These are phyloP conservation scores for Blera fallax DNA, from an alignment of 2,888 invertebrate genomes.

Conservation along the genomic window DNA sequence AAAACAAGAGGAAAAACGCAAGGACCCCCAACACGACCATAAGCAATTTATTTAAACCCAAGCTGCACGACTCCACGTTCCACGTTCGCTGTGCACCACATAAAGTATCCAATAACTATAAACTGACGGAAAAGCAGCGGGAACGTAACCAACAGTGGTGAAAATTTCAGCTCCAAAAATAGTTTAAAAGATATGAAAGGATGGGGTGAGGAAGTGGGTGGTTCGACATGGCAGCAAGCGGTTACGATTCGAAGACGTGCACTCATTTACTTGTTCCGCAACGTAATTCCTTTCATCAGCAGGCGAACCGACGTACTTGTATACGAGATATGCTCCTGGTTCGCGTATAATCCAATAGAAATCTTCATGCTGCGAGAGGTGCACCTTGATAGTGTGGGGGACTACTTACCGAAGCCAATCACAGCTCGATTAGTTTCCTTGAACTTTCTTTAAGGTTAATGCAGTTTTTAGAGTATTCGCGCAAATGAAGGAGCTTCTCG, in stretches of 20 bases:
- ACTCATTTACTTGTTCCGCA: constrained; percentile 15
- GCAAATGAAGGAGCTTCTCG: not conserved
- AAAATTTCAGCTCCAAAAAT: constrained; percentile 23
- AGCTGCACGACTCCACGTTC: not conserved
- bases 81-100: not conserved
- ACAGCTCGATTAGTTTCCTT: constrained; percentile 35
- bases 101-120: constrained; percentile 50
- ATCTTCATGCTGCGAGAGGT: constrained; percentile 8
- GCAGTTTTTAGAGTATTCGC: not conserved
- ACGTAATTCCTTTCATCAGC: constrained; percentile 8
- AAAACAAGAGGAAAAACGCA: not conserved
- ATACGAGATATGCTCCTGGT: constrained; percentile 1
- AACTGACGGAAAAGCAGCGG: constrained; percentile 19
- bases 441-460: constrained; percentile 22
- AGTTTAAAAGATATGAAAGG: not conserved
- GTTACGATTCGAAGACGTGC: not conserved
- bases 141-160: constrained; percentile 17
- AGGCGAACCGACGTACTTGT: not conserved
- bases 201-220: not conserved
- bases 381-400: constrained; percentile 4
- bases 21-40: not conserved
- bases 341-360: constrained; percentile 42
- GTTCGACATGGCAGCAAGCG: constrained; percentile 6
- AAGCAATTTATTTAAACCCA: constrained; percentile 16
- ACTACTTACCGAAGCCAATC: constrained; percentile 33